These are phyloP conservation scores for Hirtodrosophila histrioides DNA, from an alignment of 2,888 invertebrate genomes.

Conservation along the genomic window DNA sequence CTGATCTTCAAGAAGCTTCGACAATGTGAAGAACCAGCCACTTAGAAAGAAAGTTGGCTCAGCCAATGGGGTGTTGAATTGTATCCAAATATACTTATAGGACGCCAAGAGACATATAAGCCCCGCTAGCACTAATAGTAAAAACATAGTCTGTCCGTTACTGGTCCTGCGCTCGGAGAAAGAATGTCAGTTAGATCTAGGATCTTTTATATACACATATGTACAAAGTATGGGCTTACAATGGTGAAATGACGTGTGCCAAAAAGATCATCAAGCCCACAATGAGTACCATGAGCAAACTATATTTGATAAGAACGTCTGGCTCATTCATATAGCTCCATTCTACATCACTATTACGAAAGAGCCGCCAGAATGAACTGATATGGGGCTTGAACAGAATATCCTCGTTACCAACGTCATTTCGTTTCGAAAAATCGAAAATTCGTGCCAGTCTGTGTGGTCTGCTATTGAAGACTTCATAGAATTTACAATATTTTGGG, in stretches of 20 bases:
- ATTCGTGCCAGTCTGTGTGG: constrained; percentile 11
- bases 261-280: constrained; percentile 87
- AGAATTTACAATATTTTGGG: neutral
- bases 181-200: neutral
- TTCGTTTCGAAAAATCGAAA: constrained; percentile 10
- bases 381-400: constrained; percentile 52
- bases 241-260: constrained; percentile 64
- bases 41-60: constrained; percentile 5
- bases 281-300: constrained; percentile 86
- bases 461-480: too few species aligned
- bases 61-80: neutral
- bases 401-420: constrained; percentile 26
- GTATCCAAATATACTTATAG: constrained; percentile 35
- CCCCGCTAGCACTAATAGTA: constrained; percentile 32
- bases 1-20: constrained; percentile 18
- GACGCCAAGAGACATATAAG: constrained; percentile 13
- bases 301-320: constrained; percentile 94
- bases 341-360: constrained; percentile 88
- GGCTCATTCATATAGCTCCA: constrained; percentile 89
- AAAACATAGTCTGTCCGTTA: constrained; percentile 77
- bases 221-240: constrained; percentile 17
- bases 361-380: constrained; percentile 86
- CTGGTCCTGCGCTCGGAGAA: neutral
- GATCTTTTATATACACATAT: neutral
- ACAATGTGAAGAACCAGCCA: constrained; percentile 15